Base-by-base conservation (phyloP, 2,888 invertebrate genomes). In the Eilema griseolum region DNA sequence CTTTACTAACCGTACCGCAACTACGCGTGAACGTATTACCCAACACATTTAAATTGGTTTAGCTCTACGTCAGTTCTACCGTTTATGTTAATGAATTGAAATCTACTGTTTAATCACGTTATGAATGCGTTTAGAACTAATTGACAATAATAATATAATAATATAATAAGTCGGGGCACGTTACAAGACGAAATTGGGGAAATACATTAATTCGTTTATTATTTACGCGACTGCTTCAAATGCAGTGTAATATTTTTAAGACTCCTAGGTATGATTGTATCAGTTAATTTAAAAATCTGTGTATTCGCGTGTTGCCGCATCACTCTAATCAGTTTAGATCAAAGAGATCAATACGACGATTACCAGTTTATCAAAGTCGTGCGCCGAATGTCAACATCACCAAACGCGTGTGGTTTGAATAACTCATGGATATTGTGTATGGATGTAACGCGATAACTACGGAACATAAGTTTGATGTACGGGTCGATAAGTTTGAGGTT, bases 341-440 rank as follows among this genome's bases (percentile, higher is more conserved):
- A 71, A 76, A 79, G 31, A 69, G 60, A 64, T 67, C 37, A 63
- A 76, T 68, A 61, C 67, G 28, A 16, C 61, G 64, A 73, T 71
- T 67, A 70, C 70, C 62, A 73, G 24, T 31, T n/a, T 46, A 65
- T 26, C 46, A 14, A 59, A 41, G 20, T 57, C 52, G 73, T 70
- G 73, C 24, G 28, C 33, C 31, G 71, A 71, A 75, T 79, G 33
- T 62, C 61, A 63, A 72, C 31, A n/a, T 12, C 24, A 33, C 52
- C 41, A 24, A 23, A 41, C 59, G 66, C 66, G 66, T 52, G 56
- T 41, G 61, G 28, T 33, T 69, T 69, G 70, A 68, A 76, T 76
- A 72, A 60, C 7, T 67, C 28, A 60, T 46, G n/a, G 41, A 41
- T 46, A 31, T 59, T 66, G 37, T 61, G 61, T 52, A 67, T 61